phyloP scores from a whole-genome alignment of 2,888 invertebrate species.

The Hyposoter dolosus region DNA sequence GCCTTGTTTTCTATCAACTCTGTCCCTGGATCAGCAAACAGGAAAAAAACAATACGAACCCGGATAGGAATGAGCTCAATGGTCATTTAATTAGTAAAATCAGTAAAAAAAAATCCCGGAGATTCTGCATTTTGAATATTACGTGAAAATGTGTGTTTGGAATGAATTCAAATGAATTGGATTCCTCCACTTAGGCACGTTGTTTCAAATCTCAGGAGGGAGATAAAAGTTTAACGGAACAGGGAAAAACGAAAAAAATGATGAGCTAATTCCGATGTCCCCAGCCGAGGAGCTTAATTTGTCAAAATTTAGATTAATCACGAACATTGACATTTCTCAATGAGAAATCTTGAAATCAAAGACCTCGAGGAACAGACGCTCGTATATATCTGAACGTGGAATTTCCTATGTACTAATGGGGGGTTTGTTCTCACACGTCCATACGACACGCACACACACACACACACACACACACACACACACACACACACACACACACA shows the following conservation, averaged over 20 bases:
- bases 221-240: not conserved
- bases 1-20: not conserved
- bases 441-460: not conserved
- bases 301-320: not conserved
- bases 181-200: no score
- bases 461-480: not conserved
- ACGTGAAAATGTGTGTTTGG: no score
- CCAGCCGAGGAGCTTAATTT: not conserved
- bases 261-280: not conserved
- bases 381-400: not conserved
- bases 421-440: not conserved
- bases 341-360: constrained; percentile 4
- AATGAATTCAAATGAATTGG: no score
- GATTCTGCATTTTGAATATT: no score
- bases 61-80: not conserved
- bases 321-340: not conserved
- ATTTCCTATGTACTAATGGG: not conserved
- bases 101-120: not conserved
- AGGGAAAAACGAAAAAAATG: not conserved
- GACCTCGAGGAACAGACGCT: not conserved
- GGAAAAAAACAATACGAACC: not conserved
- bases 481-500: not conserved
- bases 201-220: not conserved
- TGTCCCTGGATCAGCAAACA: not conserved
- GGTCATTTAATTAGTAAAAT: not conserved